Evolutionary conservation across 2,888 invertebrate species (phyloP).

Genomic region (Masnerella sp.): DNA sequence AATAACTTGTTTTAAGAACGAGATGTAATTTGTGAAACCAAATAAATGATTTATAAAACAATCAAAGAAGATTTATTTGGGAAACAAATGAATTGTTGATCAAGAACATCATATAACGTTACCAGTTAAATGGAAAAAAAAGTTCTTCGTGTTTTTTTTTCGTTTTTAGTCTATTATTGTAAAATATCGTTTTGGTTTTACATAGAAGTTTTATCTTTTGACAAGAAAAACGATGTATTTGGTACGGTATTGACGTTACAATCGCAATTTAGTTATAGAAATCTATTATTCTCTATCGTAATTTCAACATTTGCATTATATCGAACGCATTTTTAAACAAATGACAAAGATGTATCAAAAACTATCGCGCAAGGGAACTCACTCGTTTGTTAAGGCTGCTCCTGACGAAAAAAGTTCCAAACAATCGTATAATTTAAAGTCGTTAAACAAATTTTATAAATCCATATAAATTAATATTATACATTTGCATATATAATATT

Average conservation of each 20-base stretch:
- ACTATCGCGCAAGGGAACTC: slow-evolving; percentile 36
- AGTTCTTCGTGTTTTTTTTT: slow-evolving; percentile 11
- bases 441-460: neutral
- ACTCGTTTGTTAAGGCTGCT: slow-evolving; percentile 32
- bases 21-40: slow-evolving; percentile 48
- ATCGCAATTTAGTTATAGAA: slow-evolving; percentile 50
- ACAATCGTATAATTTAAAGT: neutral
- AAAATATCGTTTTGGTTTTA: slow-evolving; percentile 46
- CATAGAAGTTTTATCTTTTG: slow-evolving; percentile 50
- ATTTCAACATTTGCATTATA: slow-evolving; percentile 45
- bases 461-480: neutral
- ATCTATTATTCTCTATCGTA: slow-evolving; percentile 36
- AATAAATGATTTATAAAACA: slow-evolving; percentile 54
- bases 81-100: slow-evolving; percentile 3
- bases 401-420: slow-evolving; percentile 8
- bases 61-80: slow-evolving; percentile 5
- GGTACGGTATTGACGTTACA: slow-evolving; percentile 43
- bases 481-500: too few relatives aligned
- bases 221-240: slow-evolving; percentile 43
- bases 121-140: neutral
- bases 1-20: slow-evolving; percentile 28
- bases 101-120: slow-evolving; percentile 48
- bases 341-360: slow-evolving; percentile 39
- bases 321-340: slow-evolving; percentile 49
- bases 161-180: slow-evolving; percentile 46